phyloP scores from a whole-genome alignment of 2,113 vertebrate species.

The Lepus americanus region DNA sequence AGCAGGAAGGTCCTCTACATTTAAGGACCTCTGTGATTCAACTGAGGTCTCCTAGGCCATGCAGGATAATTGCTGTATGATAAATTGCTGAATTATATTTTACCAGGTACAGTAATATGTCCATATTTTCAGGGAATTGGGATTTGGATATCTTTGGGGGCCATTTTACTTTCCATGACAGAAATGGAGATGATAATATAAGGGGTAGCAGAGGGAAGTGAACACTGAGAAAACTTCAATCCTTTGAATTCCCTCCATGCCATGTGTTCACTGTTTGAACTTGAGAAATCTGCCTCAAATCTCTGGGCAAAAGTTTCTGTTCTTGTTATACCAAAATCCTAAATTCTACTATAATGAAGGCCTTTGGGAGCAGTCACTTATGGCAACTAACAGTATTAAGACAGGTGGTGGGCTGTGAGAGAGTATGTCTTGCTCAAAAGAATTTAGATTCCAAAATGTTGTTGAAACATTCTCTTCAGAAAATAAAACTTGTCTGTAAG shows the following conservation, averaged over 20 bases:
- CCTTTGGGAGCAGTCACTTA: neutral
- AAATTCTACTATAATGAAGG: neutral
- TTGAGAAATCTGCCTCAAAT: neutral
- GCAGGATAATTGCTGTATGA: neutral
- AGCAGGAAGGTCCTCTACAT: neutral
- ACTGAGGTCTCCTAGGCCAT: accelerated
- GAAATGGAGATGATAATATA: neutral
- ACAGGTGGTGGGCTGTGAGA: neutral
- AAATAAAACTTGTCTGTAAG: neutral
- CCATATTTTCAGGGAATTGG: neutral
- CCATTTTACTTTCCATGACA: neutral
- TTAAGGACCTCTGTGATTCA: neutral
- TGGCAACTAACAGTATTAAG: neutral
- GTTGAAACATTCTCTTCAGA: neutral
- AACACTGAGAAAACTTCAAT: neutral
- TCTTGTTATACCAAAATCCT: neutral
- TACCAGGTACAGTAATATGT: neutral
- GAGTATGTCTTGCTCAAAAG: neutral
- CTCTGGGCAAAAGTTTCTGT: neutral
- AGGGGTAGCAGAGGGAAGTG: neutral
- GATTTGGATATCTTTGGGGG: neutral
- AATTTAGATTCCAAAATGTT: neutral
- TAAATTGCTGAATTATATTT: neutral
- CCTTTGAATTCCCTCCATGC: neutral
- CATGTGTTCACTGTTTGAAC: neutral